Evolutionary conservation across 35 echinoderm and acorn worm species (phyloP), one percentile per base, ranked within the genome.

Genomic region (Heliocidaris erythrogramma): DNA sequence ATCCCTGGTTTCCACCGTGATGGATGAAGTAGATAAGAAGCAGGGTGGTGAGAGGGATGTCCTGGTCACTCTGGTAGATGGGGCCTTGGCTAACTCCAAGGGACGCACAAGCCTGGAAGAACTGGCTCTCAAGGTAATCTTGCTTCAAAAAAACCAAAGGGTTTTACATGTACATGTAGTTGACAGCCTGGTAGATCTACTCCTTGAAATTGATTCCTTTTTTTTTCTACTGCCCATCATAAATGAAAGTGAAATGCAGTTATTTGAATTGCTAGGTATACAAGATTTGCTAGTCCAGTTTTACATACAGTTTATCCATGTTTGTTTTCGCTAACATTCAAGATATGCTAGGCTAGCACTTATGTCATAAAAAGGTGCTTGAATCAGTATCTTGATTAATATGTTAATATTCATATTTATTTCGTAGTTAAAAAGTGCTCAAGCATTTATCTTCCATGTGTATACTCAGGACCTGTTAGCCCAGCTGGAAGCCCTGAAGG

Each of bases 21-120:
- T 99, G 94, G 95, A 95, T 85, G 98, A 99, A 52, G 71, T 99
- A 8, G 98, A 99, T 85, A 99, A 94, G 94, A 99, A 99, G 49
- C 98, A 99, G 86, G 31, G 27, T 17, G 50, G 17, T 48, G 98
- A 99, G 89, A 47, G 98, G 92, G 98, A 99, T 49, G 86, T 96
- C 29, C 65, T 99, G 32, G 59, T 97, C 30, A 86, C 94, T 29
- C 85, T 99, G 16, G 65, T 99, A 48, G 91, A 97, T 48, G 49
- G 30, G 32, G 91, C 94, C 21, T 31, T 95, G 30, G 47, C 30
- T 5, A 89, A 97, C 52, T 91, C 59, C 16, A 49, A 93, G 47
- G 95, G 85, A 85, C 90, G 48, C 49, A 24, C 78, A 31, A 65
- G 93, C 30, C 69, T 94, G 5, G 53, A 94, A 47, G 91, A 97